Evolutionary conservation across 2,888 invertebrate species (phyloP).

Genomic region (Andrena fulva): DNA sequence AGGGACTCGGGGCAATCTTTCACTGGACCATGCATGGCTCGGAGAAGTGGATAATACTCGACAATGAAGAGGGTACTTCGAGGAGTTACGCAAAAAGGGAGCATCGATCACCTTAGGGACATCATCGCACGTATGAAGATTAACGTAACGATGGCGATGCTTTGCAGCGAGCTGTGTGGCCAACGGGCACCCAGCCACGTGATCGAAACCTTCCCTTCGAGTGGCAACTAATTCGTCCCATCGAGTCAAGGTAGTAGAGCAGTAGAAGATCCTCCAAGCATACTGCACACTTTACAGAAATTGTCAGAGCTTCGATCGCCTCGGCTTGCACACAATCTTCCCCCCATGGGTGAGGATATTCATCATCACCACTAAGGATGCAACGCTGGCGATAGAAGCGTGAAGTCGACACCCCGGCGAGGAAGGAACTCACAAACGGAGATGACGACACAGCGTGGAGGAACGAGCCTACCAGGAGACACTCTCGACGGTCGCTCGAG

Average conservation of each 20-base stretch:
- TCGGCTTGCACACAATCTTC: neutral
- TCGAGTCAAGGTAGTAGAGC: neutral
- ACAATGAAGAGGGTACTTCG: neutral
- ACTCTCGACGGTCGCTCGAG: constrained; percentile 12
- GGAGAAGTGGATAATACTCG: neutral
- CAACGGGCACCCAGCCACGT: constrained; percentile 41
- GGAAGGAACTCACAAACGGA: neutral
- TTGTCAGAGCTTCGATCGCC: neutral
- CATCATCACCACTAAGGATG: neutral
- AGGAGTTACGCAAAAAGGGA: neutral
- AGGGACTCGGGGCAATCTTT: neutral
- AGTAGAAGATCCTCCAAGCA: neutral
- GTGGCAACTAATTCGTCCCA: neutral
- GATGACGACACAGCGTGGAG: neutral
- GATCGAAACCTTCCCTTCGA: constrained; percentile 41
- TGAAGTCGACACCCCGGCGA: neutral
- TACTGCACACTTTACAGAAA: constrained; percentile 4
- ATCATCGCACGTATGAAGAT: neutral
- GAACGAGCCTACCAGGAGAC: constrained; percentile 34
- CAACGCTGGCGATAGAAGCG: neutral
- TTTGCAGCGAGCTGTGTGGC: neutral
- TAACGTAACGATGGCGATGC: constrained; percentile 6
- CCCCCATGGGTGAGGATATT: neutral
- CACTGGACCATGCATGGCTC: neutral
- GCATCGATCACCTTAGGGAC: neutral